These are phyloP conservation scores for Tragelaphus oryx DNA, from an alignment of 2,797 vertebrate species.

Conservation along the genomic window DNA sequence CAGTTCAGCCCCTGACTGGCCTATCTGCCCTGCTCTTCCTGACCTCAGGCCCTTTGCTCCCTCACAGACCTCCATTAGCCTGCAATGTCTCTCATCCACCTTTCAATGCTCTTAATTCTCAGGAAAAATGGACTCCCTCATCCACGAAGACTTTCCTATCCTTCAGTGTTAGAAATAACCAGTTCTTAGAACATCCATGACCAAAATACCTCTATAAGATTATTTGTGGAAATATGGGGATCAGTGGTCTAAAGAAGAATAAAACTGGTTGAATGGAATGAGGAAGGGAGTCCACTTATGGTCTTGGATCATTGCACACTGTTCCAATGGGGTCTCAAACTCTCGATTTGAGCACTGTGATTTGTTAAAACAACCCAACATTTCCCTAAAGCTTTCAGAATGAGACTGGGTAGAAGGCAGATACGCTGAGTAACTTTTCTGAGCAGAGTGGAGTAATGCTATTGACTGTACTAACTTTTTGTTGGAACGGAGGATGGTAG, in stretches of 20 bases:
- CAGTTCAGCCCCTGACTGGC: background rate
- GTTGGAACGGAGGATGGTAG: background rate
- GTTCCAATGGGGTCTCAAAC: background rate
- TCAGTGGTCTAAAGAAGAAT: background rate
- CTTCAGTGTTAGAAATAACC: background rate
- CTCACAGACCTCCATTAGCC: background rate
- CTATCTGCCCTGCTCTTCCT: background rate
- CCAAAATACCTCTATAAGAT: background rate
- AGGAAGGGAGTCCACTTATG: background rate
- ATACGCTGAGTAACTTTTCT: background rate
- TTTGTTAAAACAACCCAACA: background rate
- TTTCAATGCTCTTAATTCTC: background rate
- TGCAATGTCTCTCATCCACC: background rate
- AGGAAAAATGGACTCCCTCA: background rate
- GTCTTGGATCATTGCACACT: background rate
- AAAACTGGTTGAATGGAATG: background rate
- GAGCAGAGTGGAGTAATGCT: background rate
- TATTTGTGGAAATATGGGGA: background rate
- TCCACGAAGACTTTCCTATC: background rate
- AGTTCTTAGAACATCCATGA: background rate
- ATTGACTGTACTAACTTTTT: background rate
- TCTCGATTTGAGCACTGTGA: background rate
- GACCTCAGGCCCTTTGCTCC: background rate
- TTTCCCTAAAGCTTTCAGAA: background rate
- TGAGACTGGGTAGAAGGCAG: background rate